These are phyloP conservation scores for Cryptotermes secundus DNA, from an alignment of 1,140 invertebrate species.

Conservation along the genomic window DNA sequence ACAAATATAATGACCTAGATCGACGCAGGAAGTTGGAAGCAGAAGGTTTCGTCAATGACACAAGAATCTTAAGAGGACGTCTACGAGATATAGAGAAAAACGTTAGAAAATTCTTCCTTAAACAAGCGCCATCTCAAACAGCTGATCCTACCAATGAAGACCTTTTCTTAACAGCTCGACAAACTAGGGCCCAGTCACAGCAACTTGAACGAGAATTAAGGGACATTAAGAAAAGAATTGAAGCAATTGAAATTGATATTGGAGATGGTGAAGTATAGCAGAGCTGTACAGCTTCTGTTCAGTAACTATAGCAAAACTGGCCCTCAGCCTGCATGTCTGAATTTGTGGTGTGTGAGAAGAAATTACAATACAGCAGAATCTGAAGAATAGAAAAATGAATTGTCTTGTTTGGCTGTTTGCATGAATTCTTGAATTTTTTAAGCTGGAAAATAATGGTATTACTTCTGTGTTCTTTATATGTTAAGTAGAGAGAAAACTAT, in stretches of 20 bases:
- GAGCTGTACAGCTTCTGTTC: too few species aligned
- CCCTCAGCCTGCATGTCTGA: too few species aligned
- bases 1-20: neutral
- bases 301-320: too few species aligned
- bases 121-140: too few species aligned
- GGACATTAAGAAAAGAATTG: constrained; percentile 2
- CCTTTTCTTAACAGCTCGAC: neutral
- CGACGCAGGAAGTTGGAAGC: constrained; percentile 18
- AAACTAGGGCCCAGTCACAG: neutral
- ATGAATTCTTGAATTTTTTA: too few species aligned
- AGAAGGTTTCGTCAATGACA: constrained; percentile 22
- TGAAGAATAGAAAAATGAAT: too few species aligned
- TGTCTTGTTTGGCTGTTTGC: too few species aligned
- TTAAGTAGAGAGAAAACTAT: neutral
- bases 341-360: too few species aligned
- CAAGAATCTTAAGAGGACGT: neutral
- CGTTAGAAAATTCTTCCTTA: neutral
- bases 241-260: constrained; percentile 18
- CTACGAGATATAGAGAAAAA: neutral
- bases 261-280: neutral
- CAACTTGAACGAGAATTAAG: neutral
- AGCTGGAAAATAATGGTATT: too few species aligned
- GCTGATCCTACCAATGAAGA: neutral
- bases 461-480: too few species aligned
- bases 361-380: too few species aligned